Conservation (phyloP, 2,113 vertebrate genomes). For the Oncorhynchus nerka region DNA sequence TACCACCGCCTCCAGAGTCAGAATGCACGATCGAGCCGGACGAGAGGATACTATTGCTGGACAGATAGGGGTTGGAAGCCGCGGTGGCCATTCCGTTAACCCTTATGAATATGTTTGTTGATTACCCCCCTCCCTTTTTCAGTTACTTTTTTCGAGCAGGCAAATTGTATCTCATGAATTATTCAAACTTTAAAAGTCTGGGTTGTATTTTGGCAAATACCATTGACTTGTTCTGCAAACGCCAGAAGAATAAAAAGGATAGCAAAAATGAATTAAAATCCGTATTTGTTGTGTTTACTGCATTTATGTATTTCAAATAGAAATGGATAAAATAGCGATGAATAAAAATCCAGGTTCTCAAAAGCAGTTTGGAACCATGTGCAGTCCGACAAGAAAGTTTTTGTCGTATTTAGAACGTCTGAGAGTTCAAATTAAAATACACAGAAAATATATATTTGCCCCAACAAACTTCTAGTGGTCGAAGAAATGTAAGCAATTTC, state of each 20-base stretch:
- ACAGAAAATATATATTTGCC: conserved; percentile 42
- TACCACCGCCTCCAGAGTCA: conserved; percentile 85
- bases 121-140: conserved; percentile 68
- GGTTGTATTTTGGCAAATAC: conserved; percentile 56
- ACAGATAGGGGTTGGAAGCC: conserved; percentile 93
- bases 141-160: conserved; percentile 73
- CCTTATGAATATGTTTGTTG: conserved; percentile 76
- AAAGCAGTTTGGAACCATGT: conserved; percentile 67
- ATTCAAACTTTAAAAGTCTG: conserved; percentile 78
- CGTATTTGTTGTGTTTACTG: conserved; percentile 54
- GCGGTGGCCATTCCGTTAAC: conserved; percentile 89
- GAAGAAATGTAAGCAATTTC: conserved; percentile 53
- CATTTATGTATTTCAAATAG: conserved; percentile 53
- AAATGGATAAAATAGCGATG: conserved; percentile 30
- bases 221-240: conserved; percentile 62
- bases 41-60: conserved; percentile 86
- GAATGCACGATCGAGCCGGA: conserved; percentile 91
- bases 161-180: conserved; percentile 81
- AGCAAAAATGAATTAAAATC: conserved; percentile 54
- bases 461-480: conserved; percentile 66
- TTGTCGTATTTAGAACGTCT: conserved; percentile 32
- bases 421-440: conserved; percentile 54
- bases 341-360: conserved; percentile 59
- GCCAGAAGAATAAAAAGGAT: conserved; percentile 33
- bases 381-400: conserved; percentile 65